Evolutionary conservation across 1,140 invertebrate genomes (phyloP).

Genomic region (Antheraea mylitta): DNA sequence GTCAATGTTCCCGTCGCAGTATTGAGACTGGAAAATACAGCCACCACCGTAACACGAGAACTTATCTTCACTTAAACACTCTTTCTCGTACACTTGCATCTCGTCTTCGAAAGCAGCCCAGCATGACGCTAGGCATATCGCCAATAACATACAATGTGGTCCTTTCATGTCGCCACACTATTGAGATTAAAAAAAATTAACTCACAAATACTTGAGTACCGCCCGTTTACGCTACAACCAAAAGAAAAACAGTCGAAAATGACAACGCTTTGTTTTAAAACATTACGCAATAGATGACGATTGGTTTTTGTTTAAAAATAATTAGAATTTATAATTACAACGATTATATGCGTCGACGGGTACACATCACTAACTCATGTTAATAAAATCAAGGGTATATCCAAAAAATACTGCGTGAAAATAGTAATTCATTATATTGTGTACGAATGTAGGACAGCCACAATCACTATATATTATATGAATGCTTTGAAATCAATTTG

Average conservation of each 20-base stretch:
- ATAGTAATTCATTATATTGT: too few species aligned
- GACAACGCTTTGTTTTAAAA: not conserved
- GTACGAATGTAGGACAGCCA: too few species aligned
- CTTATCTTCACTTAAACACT: slow-evolving; percentile 55
- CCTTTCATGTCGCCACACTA: not conserved
- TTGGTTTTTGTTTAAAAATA: too few species aligned
- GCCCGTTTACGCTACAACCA: not conserved
- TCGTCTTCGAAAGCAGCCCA: slow-evolving; percentile 45
- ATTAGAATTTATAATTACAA: too few species aligned
- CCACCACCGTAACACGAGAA: slow-evolving; percentile 80
- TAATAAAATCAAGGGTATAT: too few species aligned
- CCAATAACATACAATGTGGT: not conserved
- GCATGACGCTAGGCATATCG: slow-evolving; percentile 12
- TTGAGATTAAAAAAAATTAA: not conserved
- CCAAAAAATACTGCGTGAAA: too few species aligned
- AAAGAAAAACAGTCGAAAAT: not conserved
- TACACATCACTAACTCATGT: too few species aligned
- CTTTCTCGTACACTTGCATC: slow-evolving; percentile 37
- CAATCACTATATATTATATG: too few species aligned
- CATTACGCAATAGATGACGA: too few species aligned
- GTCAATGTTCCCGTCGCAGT: slow-evolving; percentile 81
- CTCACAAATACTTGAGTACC: not conserved
- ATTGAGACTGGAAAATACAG: slow-evolving; percentile 76
- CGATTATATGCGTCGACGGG: too few species aligned
- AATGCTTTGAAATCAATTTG: too few species aligned